Conservation (phyloP, 2,888 invertebrate species). For the Polyploca ridens region DNA sequence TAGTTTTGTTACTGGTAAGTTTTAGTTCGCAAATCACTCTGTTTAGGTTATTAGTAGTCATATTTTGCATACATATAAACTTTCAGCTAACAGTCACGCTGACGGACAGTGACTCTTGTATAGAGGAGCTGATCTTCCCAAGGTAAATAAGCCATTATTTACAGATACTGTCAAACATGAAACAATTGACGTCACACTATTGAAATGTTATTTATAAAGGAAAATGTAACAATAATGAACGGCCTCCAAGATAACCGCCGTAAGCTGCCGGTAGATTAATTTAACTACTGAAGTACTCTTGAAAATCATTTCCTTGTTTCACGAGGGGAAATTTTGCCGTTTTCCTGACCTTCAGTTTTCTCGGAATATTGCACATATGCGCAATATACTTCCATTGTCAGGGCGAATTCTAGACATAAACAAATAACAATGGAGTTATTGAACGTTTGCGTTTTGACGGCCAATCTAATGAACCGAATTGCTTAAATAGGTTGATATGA, state of each 20-base stretch:
- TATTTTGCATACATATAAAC: too few species aligned
- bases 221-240: neutral
- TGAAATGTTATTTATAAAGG: neutral
- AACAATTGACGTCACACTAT: neutral
- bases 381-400: neutral
- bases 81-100: too few species aligned
- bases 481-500: too few species aligned
- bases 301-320: neutral
- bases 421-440: neutral
- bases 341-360: neutral
- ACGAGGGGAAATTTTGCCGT: neutral
- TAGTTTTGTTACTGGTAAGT: too few species aligned
- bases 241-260: neutral
- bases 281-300: neutral
- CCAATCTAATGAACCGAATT: too few species aligned
- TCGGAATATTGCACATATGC: too few species aligned
- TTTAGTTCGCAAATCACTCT: too few species aligned
- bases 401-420: neutral
- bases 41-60: too few species aligned
- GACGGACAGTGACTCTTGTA: too few species aligned
- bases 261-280: neutral
- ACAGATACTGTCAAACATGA: neutral
- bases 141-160: neutral
- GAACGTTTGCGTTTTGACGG: too few species aligned
- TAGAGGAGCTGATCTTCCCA: too few species aligned